Conservation (phyloP, 2,113 vertebrate species). For the Cyprinodon variegatus region DNA sequence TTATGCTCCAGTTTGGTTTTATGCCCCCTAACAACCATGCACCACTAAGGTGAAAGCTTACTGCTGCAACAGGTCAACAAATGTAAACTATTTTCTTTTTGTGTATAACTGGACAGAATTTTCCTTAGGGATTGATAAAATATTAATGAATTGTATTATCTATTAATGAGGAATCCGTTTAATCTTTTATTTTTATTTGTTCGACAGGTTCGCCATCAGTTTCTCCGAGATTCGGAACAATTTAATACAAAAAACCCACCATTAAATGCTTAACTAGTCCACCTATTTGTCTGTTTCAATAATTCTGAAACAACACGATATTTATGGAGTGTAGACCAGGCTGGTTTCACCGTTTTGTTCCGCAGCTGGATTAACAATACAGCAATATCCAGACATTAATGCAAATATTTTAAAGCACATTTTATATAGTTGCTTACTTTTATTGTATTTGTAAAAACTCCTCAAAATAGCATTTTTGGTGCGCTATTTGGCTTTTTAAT, state of each 20-base stretch:
- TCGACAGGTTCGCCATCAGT: not conserved
- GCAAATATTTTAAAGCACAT: not conserved
- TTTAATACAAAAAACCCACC: not conserved
- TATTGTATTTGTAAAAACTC: too few species aligned
- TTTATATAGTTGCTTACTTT: too few species aligned
- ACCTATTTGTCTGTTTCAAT: not conserved
- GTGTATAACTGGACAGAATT: too few species aligned
- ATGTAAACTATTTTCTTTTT: constrained; percentile 7
- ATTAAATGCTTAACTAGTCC: not conserved
- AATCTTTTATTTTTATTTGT: not conserved
- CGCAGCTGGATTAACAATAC: not conserved
- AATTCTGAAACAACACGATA: not conserved
- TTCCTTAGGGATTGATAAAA: too few species aligned
- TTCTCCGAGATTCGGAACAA: not conserved
- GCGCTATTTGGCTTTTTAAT: not conserved
- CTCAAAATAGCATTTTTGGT: not conserved
- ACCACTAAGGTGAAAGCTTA: constrained; percentile 34
- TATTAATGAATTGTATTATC: too few species aligned
- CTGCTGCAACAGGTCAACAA: constrained; percentile 27
- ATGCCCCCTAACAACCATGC: constrained; percentile 28
- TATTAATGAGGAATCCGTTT: not conserved
- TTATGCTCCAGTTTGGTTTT: constrained; percentile 38
- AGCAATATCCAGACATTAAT: not conserved
- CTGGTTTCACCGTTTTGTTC: not conserved
- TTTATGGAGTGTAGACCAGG: not conserved